phyloP scores from a whole-genome alignment of 2,113 vertebrate species.

The Oncorhynchus mykiss region DNA sequence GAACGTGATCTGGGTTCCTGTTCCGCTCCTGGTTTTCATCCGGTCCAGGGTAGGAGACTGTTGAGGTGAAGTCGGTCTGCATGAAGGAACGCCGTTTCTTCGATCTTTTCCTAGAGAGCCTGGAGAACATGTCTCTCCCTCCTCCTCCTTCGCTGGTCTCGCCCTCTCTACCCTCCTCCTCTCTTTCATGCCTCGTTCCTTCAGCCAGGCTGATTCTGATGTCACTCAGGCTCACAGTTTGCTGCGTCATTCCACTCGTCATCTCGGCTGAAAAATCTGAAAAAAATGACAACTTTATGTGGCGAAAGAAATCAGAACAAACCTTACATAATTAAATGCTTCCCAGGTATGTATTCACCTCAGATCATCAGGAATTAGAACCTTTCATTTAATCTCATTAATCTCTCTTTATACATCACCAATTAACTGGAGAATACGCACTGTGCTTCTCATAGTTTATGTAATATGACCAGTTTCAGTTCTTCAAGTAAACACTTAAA shows the following conservation, averaged over 20 bases:
- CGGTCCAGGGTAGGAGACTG: constrained; percentile 79
- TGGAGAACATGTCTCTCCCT: constrained; percentile 60
- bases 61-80: constrained; percentile 84
- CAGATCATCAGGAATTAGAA: neutral
- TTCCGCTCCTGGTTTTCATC: constrained; percentile 34
- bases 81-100: constrained; percentile 89
- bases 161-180: constrained; percentile 33
- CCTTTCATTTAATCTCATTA: neutral
- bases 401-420: neutral
- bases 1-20: no score
- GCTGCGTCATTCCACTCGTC: constrained; percentile 39
- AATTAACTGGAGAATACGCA: no score
- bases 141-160: constrained; percentile 35
- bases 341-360: neutral
- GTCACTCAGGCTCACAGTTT: constrained; percentile 52
- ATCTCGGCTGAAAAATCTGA: constrained; percentile 54
- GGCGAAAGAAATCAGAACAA: neutral
- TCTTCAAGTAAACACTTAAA: neutral
- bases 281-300: constrained; percentile 4
- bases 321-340: no score
- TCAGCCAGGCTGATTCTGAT: constrained; percentile 47
- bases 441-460: neutral
- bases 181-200: constrained; percentile 13
- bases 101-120: constrained; percentile 67
- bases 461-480: no score